Evolutionary conservation across 2,113 vertebrate species (phyloP).

Genomic region (Glaucidium brasilianum): DNA sequence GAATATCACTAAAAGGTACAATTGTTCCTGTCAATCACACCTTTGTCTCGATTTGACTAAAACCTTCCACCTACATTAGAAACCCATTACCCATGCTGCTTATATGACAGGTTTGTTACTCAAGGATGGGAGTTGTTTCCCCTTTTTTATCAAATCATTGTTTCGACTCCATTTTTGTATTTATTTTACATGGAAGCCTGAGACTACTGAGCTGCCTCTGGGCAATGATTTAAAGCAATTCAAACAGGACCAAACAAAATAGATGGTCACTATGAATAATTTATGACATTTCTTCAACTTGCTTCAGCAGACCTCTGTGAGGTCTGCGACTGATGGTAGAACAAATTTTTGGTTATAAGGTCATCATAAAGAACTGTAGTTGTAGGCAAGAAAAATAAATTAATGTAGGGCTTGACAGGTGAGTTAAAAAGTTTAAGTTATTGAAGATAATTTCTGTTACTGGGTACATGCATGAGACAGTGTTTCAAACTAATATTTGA

Average conservation of each 20-base stretch:
- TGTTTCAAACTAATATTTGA: neutral
- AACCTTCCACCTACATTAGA: constrained; percentile 37
- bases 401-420: neutral
- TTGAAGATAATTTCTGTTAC: neutral
- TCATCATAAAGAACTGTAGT: neutral
- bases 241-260: neutral
- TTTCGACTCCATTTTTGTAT: neutral
- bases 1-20: constrained; percentile 37
- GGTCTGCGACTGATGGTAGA: neutral
- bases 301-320: neutral
- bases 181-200: neutral
- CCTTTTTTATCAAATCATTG: neutral
- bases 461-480: neutral
- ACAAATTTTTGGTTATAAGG: neutral
- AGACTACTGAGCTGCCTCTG: neutral
- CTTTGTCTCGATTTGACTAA: constrained; percentile 56
- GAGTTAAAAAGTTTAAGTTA: neutral
- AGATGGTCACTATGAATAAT: neutral
- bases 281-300: neutral
- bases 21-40: constrained; percentile 57
- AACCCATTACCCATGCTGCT: constrained; percentile 49
- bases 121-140: neutral
- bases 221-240: neutral
- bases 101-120: constrained; percentile 7
- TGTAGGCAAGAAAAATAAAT: neutral